These are phyloP conservation scores for Pitta sordida DNA, from an alignment of 2,113 vertebrate species.

Conservation along the genomic window DNA sequence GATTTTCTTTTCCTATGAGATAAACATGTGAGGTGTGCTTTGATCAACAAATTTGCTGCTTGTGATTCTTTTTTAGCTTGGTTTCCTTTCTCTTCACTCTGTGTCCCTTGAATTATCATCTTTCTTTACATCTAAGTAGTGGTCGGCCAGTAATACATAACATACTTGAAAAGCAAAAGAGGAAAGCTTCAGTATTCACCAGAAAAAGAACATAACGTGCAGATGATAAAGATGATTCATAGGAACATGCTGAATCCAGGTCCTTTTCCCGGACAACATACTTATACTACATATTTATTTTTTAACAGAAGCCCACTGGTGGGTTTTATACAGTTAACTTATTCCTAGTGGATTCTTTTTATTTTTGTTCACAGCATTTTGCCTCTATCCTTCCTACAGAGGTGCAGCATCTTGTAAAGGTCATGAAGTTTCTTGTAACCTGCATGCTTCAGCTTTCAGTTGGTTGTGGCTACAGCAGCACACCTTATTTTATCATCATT, in stretches of 20 bases:
- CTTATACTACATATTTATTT: background rate
- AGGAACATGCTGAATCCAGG: background rate
- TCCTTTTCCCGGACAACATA: background rate
- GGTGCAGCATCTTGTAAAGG: conserved; percentile 42
- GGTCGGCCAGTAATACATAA: background rate
- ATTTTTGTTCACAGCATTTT: conserved; percentile 57
- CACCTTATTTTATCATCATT: background rate
- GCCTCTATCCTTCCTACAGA: conserved; percentile 30
- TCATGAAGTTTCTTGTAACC: conserved; percentile 38
- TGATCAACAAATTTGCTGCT: background rate
- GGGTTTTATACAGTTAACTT: background rate
- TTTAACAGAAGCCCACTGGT: background rate
- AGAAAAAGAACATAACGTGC: background rate
- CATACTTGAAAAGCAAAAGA: background rate
- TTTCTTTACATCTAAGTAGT: background rate
- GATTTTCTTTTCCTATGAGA: background rate
- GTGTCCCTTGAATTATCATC: background rate
- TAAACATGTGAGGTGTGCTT: background rate
- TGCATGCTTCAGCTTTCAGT: conserved; percentile 29
- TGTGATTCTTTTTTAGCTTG: background rate
- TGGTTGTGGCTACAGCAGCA: conserved; percentile 10
- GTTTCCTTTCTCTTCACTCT: background rate
- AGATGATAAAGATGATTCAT: background rate
- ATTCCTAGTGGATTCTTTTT: conserved; percentile 42
- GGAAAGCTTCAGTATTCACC: background rate